phyloP scores from a whole-genome alignment of 1,140 invertebrate genomes.

The Ericerus pela region DNA sequence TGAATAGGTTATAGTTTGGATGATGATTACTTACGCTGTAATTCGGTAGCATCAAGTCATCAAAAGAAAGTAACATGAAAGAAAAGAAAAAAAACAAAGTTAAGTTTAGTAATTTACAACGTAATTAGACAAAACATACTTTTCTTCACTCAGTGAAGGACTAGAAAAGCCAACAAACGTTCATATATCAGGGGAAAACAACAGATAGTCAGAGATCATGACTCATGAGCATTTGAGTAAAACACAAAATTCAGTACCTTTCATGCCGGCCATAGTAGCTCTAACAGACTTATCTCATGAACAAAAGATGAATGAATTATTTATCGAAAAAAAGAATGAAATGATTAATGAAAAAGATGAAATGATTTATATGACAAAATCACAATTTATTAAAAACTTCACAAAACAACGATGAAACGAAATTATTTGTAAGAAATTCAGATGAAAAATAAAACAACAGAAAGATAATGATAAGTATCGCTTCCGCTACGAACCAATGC shows the following conservation, averaged over 20 bases:
- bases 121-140: background rate
- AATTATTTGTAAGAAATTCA: too few species aligned
- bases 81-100: background rate
- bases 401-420: too few species aligned
- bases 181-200: conserved; percentile 13
- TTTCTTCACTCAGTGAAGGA: conserved; percentile 9
- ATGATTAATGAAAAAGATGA: too few species aligned
- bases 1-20: background rate
- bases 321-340: too few species aligned
- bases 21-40: background rate
- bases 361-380: too few species aligned
- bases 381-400: too few species aligned
- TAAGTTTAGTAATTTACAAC: background rate
- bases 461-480: too few species aligned
- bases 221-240: background rate
- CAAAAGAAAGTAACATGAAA: background rate
- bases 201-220: background rate
- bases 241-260: conserved; percentile 12
- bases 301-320: too few species aligned
- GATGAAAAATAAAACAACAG: too few species aligned
- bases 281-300: too few species aligned
- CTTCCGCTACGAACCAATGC: too few species aligned
- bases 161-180: conserved; percentile 3
- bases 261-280: conserved; percentile 14
- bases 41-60: conserved; percentile 5